phyloP scores from a whole-genome alignment of 2,888 invertebrate genomes.

The Cyclophora punctaria region DNA sequence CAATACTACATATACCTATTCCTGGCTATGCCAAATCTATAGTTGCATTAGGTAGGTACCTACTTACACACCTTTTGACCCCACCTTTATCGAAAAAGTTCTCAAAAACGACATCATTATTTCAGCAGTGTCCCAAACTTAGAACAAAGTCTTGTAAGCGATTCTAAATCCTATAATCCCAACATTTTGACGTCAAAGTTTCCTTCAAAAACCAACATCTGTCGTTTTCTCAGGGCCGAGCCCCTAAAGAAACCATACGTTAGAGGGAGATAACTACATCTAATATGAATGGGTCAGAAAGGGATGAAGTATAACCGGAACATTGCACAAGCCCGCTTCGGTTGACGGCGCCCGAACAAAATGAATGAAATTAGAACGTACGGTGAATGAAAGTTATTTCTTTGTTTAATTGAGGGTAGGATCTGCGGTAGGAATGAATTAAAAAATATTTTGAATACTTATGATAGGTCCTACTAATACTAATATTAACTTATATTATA shows the following conservation, averaged over 20 bases:
- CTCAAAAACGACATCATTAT: slow-evolving; percentile 12
- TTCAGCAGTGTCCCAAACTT: slow-evolving; percentile 10
- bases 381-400: slow-evolving; percentile 53
- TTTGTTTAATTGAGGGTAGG: too few species aligned
- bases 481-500: too few species aligned
- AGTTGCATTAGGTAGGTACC: too few species aligned
- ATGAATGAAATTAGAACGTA: slow-evolving; percentile 68
- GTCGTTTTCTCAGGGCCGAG: slow-evolving; percentile 71
- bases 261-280: slow-evolving; percentile 29
- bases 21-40: too few species aligned
- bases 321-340: slow-evolving; percentile 66
- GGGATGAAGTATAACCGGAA: slow-evolving; percentile 49
- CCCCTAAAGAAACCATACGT: slow-evolving; percentile 57
- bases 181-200: slow-evolving; percentile 37
- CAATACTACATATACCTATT: too few species aligned
- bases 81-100: too few species aligned
- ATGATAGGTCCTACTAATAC: too few species aligned
- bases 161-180: slow-evolving; percentile 33
- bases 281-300: slow-evolving; percentile 18
- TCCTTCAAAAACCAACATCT: slow-evolving; percentile 62
- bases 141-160: slow-evolving; percentile 30
- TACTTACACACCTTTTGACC: too few species aligned
- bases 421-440: too few species aligned
- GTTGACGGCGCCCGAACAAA: slow-evolving; percentile 69
- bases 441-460: too few species aligned